Percentiles rank a stretch among this genome's conserved stretches.
phyloP scores from a whole-genome alignment of 2,797 vertebrate species.

The Myotis daubentonii region DNA sequence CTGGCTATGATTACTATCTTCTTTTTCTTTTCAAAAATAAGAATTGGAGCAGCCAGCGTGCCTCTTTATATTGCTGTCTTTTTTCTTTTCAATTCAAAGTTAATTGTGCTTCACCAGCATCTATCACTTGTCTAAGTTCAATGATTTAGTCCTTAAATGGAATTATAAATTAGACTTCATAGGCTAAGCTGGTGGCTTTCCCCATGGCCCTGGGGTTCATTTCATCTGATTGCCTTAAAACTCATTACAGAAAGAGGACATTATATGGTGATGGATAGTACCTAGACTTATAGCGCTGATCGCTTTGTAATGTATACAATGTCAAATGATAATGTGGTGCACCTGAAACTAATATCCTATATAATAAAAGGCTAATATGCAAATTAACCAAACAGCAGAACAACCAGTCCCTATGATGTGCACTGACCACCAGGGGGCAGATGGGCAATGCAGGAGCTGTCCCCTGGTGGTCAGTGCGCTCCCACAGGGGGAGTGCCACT shows the following conservation, averaged over 20 bases:
- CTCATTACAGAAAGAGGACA: constrained; percentile 44
- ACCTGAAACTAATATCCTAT: not conserved
- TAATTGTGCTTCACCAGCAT: not conserved
- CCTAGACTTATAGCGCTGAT: not conserved
- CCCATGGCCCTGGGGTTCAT: not conserved
- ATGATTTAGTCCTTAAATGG: constrained; percentile 28
- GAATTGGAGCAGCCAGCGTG: not conserved
- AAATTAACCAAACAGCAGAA: no score
- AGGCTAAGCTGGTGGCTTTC: not conserved
- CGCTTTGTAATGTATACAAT: not conserved
- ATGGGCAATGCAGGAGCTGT: no score
- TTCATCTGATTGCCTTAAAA: constrained; percentile 34
- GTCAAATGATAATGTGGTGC: not conserved
- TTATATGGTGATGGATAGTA: not conserved
- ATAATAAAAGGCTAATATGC: no score
- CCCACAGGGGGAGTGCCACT: no score
- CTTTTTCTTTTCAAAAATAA: not conserved
- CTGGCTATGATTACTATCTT: not conserved
- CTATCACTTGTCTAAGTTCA: not conserved
- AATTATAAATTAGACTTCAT: constrained; percentile 40
- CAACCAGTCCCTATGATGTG: no score
- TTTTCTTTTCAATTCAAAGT: constrained; percentile 42
- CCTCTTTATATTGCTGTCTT: not conserved
- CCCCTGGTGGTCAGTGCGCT: no score
- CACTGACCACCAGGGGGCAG: no score